Percentiles rank a stretch among this genome's conserved stretches.
Conservation (phyloP, 2,797 vertebrate genomes). For the Paedocypris micromegethes region DNA sequence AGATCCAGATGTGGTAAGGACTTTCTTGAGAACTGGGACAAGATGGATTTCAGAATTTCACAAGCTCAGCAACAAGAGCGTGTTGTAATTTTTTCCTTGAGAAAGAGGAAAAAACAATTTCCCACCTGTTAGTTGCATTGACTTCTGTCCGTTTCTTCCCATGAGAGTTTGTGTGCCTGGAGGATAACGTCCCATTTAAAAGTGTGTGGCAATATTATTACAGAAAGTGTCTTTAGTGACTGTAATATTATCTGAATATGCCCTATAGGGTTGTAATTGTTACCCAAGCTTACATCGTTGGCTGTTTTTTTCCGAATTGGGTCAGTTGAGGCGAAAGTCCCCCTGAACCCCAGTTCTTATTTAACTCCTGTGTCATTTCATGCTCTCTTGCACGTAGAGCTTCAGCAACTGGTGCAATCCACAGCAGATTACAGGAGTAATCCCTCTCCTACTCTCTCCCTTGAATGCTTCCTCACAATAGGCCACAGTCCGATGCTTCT, state of each 20-base stretch:
- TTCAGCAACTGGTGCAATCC: conserved; percentile 39
- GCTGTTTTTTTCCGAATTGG: conserved; percentile 5
- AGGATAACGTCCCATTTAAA: conserved; percentile 25
- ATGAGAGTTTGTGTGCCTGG: conserved; percentile 6
- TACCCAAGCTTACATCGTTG: conserved; percentile 40
- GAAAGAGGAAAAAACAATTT: conserved; percentile 4
- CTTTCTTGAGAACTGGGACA: neutral
- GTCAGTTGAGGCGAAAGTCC: conserved; percentile 14
- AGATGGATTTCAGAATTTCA: neutral
- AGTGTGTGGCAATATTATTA: conserved; percentile 28
- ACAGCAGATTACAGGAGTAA: conserved; percentile 54
- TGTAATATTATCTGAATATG: conserved; percentile 39
- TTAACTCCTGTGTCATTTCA: conserved; percentile 30
- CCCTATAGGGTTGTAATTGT: conserved; percentile 53
- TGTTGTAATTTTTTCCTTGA: conserved; percentile 4
- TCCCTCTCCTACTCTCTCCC: conserved; percentile 46
- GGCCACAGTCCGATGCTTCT: conserved; percentile 27
- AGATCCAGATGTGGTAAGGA: conserved; percentile 3
- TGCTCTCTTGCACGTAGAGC: conserved; percentile 36
- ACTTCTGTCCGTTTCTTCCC: conserved; percentile 1
- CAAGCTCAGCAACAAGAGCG: neutral
- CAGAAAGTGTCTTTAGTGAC: conserved; percentile 47
- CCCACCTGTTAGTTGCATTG: conserved; percentile 19
- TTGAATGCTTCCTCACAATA: conserved; percentile 42
- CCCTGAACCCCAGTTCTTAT: conserved; percentile 6